These are phyloP conservation scores for Epizoanthus fatuus DNA, from an alignment of 92 coral and sea anemone genomes.

Conservation along the genomic window DNA sequence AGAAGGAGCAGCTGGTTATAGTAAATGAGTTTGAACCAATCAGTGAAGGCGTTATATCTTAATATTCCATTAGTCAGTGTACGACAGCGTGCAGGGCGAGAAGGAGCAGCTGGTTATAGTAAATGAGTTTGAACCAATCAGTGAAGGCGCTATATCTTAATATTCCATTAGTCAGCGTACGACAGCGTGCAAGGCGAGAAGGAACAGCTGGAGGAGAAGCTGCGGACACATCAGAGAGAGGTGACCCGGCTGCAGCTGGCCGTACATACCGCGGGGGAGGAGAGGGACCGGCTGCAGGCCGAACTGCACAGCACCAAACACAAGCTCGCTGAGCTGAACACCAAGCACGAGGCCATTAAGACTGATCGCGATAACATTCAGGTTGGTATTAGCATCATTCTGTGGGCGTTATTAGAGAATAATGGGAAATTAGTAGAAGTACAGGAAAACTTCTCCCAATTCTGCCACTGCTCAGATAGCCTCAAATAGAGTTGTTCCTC, in stretches of 20 bases:
- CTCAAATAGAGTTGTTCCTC: no score
- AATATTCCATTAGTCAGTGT: background rate
- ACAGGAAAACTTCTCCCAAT: no score
- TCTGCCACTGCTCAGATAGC: no score
- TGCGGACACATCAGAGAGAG: background rate
- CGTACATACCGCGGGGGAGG: background rate
- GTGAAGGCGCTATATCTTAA: no score
- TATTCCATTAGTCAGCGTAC: slow-evolving; percentile 5
- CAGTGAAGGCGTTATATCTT: no score
- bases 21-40: no score
- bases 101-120: background rate
- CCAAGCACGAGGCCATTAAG: slow-evolving; percentile 16
- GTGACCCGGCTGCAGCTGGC: background rate
- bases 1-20: no score
- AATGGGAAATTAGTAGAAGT: no score
- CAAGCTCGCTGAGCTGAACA: background rate
- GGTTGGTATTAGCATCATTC: slow-evolving; percentile 5
- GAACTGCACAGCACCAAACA: background rate
- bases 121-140: no score
- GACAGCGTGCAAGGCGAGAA: slow-evolving; percentile 16
- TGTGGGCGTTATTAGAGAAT: no score
- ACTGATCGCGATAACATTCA: slow-evolving; percentile 16
- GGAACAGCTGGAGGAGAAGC: slow-evolving; percentile 13
- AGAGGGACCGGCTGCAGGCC: background rate
- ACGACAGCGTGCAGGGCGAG: background rate